These are phyloP conservation scores for Thomomys bottae DNA, from an alignment of 2,113 vertebrate genomes.

Conservation along the genomic window DNA sequence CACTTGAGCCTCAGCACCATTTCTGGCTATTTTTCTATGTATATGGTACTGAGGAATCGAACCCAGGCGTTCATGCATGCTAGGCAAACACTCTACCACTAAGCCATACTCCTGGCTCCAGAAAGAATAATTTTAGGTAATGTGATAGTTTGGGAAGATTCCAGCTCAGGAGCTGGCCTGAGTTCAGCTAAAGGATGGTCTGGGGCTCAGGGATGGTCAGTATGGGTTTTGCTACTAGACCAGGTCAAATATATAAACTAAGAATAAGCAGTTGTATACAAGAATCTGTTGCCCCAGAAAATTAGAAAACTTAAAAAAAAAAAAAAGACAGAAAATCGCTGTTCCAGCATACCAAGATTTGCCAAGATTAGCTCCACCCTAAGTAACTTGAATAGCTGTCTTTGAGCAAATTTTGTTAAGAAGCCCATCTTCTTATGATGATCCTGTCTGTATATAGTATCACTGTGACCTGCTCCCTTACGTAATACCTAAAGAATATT, in stretches of 20 bases:
- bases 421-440: not conserved
- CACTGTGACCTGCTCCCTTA: not conserved
- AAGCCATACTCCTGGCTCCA: too few species aligned
- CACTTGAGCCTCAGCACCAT: too few species aligned
- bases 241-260: not conserved
- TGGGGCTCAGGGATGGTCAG: not conserved
- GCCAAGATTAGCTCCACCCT: not conserved
- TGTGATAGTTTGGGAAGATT: not conserved
- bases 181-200: not conserved
- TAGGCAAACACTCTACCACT: too few species aligned
- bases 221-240: not conserved
- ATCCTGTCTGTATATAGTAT: not conserved
- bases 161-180: not conserved
- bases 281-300: not conserved
- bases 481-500: not conserved
- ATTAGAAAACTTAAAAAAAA: slow-evolving; percentile 24
- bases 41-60: too few species aligned
- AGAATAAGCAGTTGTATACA: slow-evolving; percentile 3
- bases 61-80: too few species aligned
- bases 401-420: not conserved
- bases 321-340: not conserved
- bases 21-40: too few species aligned
- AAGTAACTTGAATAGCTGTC: not conserved
- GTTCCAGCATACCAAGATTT: not conserved
- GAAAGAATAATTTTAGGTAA: not conserved